Base-by-base conservation (phyloP, 2,888 invertebrate species). In the Germaria angustata region DNA sequence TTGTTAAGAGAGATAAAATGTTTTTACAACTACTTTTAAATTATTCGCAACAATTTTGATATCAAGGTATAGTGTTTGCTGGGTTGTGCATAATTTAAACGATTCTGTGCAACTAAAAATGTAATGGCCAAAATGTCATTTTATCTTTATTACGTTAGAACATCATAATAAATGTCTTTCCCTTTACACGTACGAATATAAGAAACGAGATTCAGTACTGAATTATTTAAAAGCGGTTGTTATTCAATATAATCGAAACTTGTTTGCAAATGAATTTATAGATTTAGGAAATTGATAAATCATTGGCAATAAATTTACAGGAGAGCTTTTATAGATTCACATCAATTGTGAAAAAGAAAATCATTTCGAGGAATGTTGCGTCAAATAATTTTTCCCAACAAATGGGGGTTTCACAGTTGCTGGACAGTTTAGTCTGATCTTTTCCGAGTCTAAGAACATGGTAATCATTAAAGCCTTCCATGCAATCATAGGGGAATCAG, bases 81-180 rank as follows among this genome's bases (percentile, higher is more conserved):
- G 9, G 1, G 20, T 46, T 20, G 20, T 46, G 2, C 0, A 9
- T 20, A n/a, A 39, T 4, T 0, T 39, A 3, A 59, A 59, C n/a
- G n/a, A n/a, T n/a, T n/a, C 13, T 17, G n/a, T 9, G 8, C 22
- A 39, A 46, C 39, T 44, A 61, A 39, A 61, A 51, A n/a, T 61
- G 15, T 59, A 28, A 59, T 49, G 17, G 49, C 34, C 17, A 49
- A 36, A 59, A 59, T 17, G 24, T 2, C 24, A 39, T 51, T 72
- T 17, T 20, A 39, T 39, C 49, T 59, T 36, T 39, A 28, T 39
- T 51, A 61, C 51, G 28, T 72, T 72, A 61, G 28, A 61, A 51
- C n/a, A n/a, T n/a, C 59, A 72, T 72, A 61, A 51, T 61, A 41
- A 72, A 72, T 61, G 32, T 1, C 57, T 1, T 69, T 69, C 57